Conservation (phyloP, 2,797 vertebrate genomes). For the Coregonus sp. region DNA sequence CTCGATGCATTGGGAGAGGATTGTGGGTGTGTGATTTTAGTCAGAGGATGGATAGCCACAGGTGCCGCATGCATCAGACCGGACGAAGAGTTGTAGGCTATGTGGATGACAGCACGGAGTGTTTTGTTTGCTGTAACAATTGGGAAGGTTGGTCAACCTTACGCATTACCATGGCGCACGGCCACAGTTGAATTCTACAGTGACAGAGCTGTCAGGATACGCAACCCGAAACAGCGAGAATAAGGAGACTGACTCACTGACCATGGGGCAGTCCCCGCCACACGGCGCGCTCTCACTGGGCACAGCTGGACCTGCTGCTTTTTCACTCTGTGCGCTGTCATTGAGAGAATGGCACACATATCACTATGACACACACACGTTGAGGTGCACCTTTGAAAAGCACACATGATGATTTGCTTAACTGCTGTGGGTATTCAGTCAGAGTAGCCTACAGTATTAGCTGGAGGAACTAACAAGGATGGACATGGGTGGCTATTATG, state of each 20-base stretch:
- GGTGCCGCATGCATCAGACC: not conserved
- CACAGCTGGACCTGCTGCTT: not conserved
- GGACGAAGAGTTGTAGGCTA: not conserved
- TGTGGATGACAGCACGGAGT: not conserved
- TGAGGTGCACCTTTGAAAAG: no score
- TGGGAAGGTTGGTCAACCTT: not conserved
- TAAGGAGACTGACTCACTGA: not conserved
- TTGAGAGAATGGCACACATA: no score
- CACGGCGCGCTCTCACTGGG: not conserved
- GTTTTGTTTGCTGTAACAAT: not conserved
- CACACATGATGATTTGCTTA: no score
- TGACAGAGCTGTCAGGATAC: not conserved
- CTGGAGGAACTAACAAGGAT: not conserved
- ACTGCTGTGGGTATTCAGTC: no score
- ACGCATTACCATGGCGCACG: not conserved
- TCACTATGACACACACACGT: no score
- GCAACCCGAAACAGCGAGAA: not conserved
- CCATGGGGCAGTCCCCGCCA: not conserved
- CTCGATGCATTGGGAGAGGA: not conserved
- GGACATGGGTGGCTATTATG: not conserved
- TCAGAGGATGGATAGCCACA: not conserved
- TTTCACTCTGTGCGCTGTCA: no score
- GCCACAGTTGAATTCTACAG: not conserved
- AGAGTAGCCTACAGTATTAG: not conserved
- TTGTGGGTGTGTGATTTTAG: not conserved